Percentiles rank a stretch among this genome's conserved stretches.
These are phyloP conservation scores for Aradophagus sp. DNA, from an alignment of 1,140 invertebrate genomes.

Conservation along the genomic window DNA sequence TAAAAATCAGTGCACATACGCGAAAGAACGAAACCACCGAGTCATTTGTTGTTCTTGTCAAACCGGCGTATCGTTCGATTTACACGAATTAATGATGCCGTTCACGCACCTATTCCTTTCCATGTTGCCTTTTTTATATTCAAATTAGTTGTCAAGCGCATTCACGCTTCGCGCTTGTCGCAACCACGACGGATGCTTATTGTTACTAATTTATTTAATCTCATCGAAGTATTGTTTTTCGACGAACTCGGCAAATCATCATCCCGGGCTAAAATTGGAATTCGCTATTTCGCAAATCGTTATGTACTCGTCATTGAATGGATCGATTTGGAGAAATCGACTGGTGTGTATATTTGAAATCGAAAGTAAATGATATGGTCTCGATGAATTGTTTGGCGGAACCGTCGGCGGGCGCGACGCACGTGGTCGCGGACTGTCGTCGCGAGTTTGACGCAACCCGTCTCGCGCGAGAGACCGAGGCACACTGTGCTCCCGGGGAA, in stretches of 20 bases:
- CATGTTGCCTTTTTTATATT: slow-evolving; percentile 15
- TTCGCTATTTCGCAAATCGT: too few species aligned
- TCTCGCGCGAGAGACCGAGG: slow-evolving; percentile 69
- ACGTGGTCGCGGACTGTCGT: slow-evolving; percentile 63
- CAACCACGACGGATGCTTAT: not conserved
- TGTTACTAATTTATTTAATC: not conserved
- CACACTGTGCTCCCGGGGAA: slow-evolving; percentile 65
- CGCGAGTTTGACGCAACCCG: slow-evolving; percentile 66
- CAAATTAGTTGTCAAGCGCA: slow-evolving; percentile 14
- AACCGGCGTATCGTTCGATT: slow-evolving; percentile 25
- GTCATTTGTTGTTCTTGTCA: slow-evolving; percentile 35
- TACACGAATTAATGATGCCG: slow-evolving; percentile 31
- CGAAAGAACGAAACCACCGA: slow-evolving; percentile 16
- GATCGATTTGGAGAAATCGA: too few species aligned
- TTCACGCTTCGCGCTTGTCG: slow-evolving; percentile 2
- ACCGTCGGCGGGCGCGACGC: slow-evolving; percentile 21
- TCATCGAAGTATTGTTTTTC: not conserved
- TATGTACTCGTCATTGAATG: too few species aligned
- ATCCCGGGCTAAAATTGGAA: too few species aligned
- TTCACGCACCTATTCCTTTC: slow-evolving; percentile 26
- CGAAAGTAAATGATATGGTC: too few species aligned
- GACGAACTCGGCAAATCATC: not conserved
- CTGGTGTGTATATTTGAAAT: too few species aligned
- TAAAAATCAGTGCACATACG: slow-evolving; percentile 8
- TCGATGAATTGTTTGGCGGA: too few species aligned